Percentiles rank a stretch among this genome's conserved stretches.
These are phyloP conservation scores for Tinamus guttatus DNA, from an alignment of 2,113 vertebrate genomes.

Conservation along the genomic window DNA sequence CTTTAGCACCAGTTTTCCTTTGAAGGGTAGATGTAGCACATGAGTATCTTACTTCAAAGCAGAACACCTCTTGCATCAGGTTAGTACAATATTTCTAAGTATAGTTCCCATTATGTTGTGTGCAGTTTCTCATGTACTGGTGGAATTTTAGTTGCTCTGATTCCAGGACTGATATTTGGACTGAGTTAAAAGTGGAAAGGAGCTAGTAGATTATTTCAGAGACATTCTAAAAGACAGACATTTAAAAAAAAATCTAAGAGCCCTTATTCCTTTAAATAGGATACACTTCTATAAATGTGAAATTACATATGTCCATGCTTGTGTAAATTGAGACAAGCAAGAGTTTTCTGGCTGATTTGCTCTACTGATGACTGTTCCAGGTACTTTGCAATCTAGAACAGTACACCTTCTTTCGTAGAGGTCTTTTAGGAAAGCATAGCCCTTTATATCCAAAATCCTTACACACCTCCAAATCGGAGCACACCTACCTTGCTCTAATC, in stretches of 20 bases:
- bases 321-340: background rate
- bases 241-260: background rate
- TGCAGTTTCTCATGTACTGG: constrained; percentile 38
- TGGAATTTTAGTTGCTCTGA: constrained; percentile 10
- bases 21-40: background rate
- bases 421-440: background rate
- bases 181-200: background rate
- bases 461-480: background rate
- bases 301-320: background rate
- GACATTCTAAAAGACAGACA: background rate
- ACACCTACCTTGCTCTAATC: background rate
- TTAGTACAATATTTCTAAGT: background rate
- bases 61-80: background rate
- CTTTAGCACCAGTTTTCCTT: background rate
- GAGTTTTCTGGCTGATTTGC: background rate
- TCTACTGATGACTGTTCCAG: background rate
- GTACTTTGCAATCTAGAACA: background rate
- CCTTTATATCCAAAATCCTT: background rate
- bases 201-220: background rate
- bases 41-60: background rate
- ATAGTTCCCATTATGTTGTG: background rate
- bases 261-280: background rate
- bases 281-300: background rate
- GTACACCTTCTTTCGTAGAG: background rate
- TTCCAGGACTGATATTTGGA: background rate